Base-by-base conservation (phyloP, 2,113 vertebrate genomes). In the Tursiops truncatus region DNA sequence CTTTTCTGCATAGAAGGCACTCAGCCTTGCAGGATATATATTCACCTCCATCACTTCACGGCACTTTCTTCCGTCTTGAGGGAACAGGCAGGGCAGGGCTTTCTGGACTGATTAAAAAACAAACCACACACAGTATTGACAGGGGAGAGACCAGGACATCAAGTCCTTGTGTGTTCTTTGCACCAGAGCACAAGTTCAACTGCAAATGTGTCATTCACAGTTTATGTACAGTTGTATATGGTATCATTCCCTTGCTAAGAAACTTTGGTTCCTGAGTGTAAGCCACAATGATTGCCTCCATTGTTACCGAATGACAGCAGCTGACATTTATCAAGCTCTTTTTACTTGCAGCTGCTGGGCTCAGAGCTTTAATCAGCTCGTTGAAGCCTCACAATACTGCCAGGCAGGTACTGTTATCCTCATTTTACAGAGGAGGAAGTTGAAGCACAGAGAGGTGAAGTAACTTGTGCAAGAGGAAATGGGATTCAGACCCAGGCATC, bases 241-340 rank as follows among this genome's bases (percentile, higher is more conserved):
- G 74, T 62, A 23, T 74, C n/a, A 93, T 60, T 62, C 44, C 79
- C 74, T 86, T 17, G 63, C 44, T 73, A 79, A 91, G 87, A 92
- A 93, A 95, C 76, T 67, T 83, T 65, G 41, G 80, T 70, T 91
- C 96, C 92, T 77, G 62, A 94, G 50, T 44, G 56, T 60, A 71
- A 94, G 71, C 92, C 79, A 83, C 74, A 87, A 67, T 71, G 80
- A 95, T 36, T 44, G 63, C 38, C 70, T 87, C 74, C 89, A 47
- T 23, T 65, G 96, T 89, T 68, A 53, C 73, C 62, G 65, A 68
- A 47, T 25, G 84, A 28, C 68, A 95, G 74, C 92, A 94, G 95
- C 94, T 97, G 97, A 84, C 77, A 26, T 44, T 82, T 53, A 84
- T 47, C 79, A 80, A 67, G 83, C 41, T 90, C 91, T 65, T 68